Conservation (phyloP, 2,888 invertebrate species). For the Odontomyia ornata region DNA sequence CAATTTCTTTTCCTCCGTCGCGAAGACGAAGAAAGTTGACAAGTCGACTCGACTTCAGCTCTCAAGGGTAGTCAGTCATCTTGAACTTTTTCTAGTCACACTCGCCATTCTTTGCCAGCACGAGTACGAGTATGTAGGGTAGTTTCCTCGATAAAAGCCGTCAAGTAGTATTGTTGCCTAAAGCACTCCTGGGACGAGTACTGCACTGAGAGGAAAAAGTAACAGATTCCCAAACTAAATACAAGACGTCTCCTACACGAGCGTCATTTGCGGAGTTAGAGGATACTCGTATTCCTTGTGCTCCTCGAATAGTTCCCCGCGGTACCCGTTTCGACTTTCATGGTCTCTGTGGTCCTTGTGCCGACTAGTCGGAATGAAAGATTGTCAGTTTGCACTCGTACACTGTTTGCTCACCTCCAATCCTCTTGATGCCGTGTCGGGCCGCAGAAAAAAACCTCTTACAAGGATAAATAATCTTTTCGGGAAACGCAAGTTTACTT, state of each 20-base stretch:
- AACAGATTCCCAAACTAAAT: conserved; percentile 40
- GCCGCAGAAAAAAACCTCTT: conserved; percentile 44
- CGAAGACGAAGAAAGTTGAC: conserved; percentile 34
- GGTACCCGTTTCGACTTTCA: not conserved
- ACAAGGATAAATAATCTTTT: conserved; percentile 44
- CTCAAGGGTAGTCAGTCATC: conserved; percentile 10
- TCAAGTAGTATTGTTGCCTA: conserved; percentile 26
- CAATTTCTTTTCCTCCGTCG: conserved; percentile 34
- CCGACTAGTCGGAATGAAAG: conserved; percentile 15
- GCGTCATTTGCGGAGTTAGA: not conserved
- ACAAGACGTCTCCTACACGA: conserved; percentile 3
- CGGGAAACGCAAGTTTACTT: conserved; percentile 42
- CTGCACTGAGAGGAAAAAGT: conserved; percentile 33
- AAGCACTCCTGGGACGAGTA: conserved; percentile 29
- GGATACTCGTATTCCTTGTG: not conserved
- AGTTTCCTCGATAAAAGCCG: not conserved
- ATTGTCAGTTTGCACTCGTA: conserved; percentile 36
- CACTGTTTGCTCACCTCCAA: conserved; percentile 41
- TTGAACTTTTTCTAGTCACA: conserved; percentile 18
- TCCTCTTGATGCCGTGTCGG: conserved; percentile 23
- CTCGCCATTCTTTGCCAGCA: not conserved
- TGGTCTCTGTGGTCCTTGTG: not conserved
- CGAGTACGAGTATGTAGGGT: not conserved
- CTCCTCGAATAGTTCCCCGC: not conserved
- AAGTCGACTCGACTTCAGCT: conserved; percentile 23